Conservation (phyloP, 2,888 invertebrate genomes). For the Ophion slaviceki region DNA sequence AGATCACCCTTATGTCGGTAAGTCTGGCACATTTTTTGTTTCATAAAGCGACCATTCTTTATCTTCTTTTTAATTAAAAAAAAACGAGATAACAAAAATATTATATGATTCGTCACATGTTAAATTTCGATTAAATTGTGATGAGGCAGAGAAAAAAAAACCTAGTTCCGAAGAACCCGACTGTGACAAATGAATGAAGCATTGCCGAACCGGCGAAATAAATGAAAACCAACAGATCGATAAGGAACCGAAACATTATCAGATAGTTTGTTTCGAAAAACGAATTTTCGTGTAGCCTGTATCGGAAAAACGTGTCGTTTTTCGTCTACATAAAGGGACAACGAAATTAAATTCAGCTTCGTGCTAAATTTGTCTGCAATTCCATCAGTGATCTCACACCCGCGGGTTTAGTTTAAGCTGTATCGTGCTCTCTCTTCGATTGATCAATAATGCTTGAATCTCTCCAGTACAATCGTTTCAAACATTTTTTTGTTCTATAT, state of each 20-base stretch:
- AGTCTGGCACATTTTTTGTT: background rate
- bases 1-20: background rate
- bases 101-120: constrained; percentile 36
- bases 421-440: background rate
- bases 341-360: constrained; percentile 48
- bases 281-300: constrained; percentile 36
- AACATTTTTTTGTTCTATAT: constrained; percentile 1
- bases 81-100: background rate
- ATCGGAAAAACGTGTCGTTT: constrained; percentile 43
- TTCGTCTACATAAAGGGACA: constrained; percentile 34
- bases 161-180: constrained; percentile 20
- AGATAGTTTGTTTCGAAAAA: constrained; percentile 32
- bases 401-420: background rate
- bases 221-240: constrained; percentile 37
- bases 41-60: background rate
- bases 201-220: constrained; percentile 11
- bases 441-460: constrained; percentile 34
- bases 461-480: background rate
- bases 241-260: constrained; percentile 9
- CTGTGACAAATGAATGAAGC: constrained; percentile 45
- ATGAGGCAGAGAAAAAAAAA: constrained; percentile 18
- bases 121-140: background rate
- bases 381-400: constrained; percentile 18
- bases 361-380: constrained; percentile 52
- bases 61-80: background rate